Percentiles rank a stretch among this genome's conserved stretches.
These are phyloP conservation scores for Chelonoidis abingdonii DNA, from an alignment of 2,113 vertebrate genomes.

Conservation along the genomic window DNA sequence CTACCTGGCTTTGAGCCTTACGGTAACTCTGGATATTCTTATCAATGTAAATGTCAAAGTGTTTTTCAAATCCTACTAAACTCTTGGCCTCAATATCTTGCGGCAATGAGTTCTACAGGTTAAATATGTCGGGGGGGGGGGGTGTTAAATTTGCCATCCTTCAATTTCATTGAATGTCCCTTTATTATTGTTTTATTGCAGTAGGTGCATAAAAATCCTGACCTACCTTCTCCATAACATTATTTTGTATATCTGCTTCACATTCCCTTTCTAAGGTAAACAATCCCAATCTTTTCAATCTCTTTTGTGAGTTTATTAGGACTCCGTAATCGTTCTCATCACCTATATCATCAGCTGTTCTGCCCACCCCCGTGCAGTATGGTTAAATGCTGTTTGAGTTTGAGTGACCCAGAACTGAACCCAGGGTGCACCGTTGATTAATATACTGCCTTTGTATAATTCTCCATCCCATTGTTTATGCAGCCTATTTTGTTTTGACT, in stretches of 20 bases:
- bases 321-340: not conserved
- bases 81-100: not conserved
- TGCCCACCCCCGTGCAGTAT: not conserved
- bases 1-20: not conserved
- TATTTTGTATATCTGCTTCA: not conserved
- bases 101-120: not conserved
- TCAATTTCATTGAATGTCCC: not conserved
- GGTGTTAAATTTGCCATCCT: not conserved
- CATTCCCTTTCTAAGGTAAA: not conserved
- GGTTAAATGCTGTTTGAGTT: not conserved
- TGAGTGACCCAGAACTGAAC: not conserved
- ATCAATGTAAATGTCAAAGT: not conserved
- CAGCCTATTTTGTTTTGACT: not conserved
- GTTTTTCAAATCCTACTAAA: not conserved
- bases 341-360: not conserved
- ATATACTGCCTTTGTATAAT: not conserved
- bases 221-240: not conserved
- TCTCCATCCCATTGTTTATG: not conserved
- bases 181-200: not conserved
- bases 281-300: not conserved
- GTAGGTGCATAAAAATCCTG: not conserved
- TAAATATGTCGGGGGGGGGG: not conserved
- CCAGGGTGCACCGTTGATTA: not conserved
- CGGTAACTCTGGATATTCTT: not conserved
- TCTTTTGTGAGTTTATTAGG: not conserved